Conservation (phyloP, 2,113 vertebrate species). For the Saguinus imperator region DNA sequence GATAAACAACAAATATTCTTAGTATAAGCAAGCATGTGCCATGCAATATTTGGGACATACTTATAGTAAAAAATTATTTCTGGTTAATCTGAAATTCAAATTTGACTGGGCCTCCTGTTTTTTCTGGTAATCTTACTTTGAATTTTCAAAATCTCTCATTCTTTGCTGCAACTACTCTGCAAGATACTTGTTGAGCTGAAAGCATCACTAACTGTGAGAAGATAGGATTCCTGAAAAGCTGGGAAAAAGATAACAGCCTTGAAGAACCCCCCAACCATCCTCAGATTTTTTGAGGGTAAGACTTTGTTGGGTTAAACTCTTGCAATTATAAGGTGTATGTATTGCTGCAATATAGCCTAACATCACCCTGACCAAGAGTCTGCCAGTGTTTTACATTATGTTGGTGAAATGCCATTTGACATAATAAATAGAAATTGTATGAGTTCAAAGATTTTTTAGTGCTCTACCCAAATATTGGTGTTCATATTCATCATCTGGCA, state of each 20-base stretch:
- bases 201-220: not conserved
- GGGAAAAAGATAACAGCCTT: not conserved
- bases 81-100: not conserved
- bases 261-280: not conserved
- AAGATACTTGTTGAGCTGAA: not conserved
- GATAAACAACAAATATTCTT: not conserved
- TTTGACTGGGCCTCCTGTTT: not conserved
- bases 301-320: not conserved
- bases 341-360: not conserved
- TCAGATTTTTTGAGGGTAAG: not conserved
- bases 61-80: not conserved
- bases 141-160: not conserved
- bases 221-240: not conserved
- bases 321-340: not conserved
- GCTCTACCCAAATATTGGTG: not conserved
- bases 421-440: not conserved
- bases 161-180: not conserved
- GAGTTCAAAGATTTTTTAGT: not conserved
- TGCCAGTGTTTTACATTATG: not conserved
- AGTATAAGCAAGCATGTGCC: not conserved
- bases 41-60: not conserved
- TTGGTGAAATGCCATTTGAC: not conserved
- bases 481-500: not conserved
- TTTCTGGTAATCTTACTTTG: not conserved
- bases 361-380: not conserved